A percentile compares a stretch with the other conserved stretches of the same genome.
Conservation (phyloP, 2,797 vertebrate genomes). For the Tiaroga cobitis region DNA sequence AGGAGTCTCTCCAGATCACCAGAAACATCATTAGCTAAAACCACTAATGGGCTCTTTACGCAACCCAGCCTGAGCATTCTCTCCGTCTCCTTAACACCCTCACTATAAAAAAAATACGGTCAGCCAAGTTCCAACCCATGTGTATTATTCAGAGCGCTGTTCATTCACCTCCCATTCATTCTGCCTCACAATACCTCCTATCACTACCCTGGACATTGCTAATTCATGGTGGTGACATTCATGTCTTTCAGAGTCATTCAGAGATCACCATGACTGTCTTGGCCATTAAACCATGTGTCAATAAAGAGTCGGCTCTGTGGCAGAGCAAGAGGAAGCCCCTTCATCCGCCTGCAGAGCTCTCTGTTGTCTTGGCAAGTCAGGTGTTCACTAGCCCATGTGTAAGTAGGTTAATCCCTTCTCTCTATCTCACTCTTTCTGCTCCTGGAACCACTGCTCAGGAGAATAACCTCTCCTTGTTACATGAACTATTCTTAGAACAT, state of each 20-base stretch:
- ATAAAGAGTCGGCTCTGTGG: conserved; percentile 17
- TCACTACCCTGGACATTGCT: conserved; percentile 35
- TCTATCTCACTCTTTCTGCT: conserved; percentile 48
- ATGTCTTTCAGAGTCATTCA: conserved; percentile 27
- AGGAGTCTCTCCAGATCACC: conserved; percentile 35
- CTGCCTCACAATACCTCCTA: conserved; percentile 27
- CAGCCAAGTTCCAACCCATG: background rate
- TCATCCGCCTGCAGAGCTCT: conserved; percentile 39
- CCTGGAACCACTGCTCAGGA: conserved; percentile 52
- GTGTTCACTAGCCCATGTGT: conserved; percentile 56
- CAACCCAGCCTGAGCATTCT: conserved; percentile 3
- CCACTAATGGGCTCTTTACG: conserved; percentile 7
- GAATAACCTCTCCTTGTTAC: conserved; percentile 60
- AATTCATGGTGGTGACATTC: conserved; percentile 35
- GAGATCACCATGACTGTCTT: conserved; percentile 5
- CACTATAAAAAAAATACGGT: background rate
- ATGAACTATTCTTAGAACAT: conserved; percentile 66
- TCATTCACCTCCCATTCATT: conserved; percentile 37
- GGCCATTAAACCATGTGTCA: conserved; percentile 18
- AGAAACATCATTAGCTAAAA: conserved; percentile 52
- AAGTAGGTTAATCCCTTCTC: conserved; percentile 69
- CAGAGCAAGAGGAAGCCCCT: conserved; percentile 34
- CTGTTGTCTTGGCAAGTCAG: conserved; percentile 59
- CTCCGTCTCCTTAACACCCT: conserved; percentile 14
- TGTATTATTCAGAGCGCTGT: conserved; percentile 37